A percentile compares a stretch with the other conserved stretches of the same genome.
Evolutionary conservation across 92 coral and sea anemone genomes (phyloP).

Genomic region (Ricordea florida): DNA sequence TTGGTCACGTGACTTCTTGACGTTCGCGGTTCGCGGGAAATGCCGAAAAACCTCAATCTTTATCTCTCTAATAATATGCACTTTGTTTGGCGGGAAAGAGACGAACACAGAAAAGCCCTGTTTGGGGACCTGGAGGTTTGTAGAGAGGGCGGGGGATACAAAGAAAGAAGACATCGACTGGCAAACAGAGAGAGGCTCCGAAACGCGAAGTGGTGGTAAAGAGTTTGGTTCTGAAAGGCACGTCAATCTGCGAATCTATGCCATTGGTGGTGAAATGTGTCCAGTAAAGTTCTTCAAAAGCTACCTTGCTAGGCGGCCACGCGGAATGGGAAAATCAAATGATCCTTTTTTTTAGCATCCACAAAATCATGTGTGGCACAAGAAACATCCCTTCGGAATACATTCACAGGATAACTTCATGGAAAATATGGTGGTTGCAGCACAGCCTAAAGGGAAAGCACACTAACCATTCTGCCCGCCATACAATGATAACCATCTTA

Average conservation of each 20-base stretch:
- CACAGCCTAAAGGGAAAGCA: too few species aligned
- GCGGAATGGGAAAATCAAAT: background rate
- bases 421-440: background rate
- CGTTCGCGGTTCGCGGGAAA: too few species aligned
- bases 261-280: background rate
- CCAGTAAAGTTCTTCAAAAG: background rate
- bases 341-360: background rate
- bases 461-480: too few species aligned
- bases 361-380: background rate
- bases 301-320: background rate
- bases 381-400: conserved; percentile 5
- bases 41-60: too few species aligned
- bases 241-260: too few species aligned
- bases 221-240: too few species aligned
- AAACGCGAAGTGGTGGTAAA: background rate
- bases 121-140: background rate
- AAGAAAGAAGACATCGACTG: background rate
- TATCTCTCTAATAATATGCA: too few species aligned
- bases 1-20: too few species aligned
- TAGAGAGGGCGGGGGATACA: background rate
- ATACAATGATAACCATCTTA: too few species aligned
- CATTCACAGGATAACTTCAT: background rate
- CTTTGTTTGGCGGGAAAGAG: background rate
- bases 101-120: background rate
- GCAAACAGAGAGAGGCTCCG: background rate